Evolutionary conservation across 2,888 invertebrate species (phyloP).

Genomic region (Alentia gelatinosa): DNA sequence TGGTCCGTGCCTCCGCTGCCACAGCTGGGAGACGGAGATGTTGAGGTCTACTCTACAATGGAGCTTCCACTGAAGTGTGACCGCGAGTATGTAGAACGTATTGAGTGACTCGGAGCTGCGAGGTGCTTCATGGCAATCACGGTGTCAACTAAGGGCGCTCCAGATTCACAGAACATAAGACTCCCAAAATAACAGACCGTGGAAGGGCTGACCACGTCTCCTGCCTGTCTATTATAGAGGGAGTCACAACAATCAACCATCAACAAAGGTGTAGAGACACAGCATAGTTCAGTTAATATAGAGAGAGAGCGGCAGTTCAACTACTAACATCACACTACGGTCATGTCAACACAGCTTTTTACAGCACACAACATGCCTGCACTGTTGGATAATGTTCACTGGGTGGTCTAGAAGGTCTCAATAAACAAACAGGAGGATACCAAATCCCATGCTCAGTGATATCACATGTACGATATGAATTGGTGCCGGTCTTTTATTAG

Average conservation of each 20-base stretch:
- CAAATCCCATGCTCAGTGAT: too few species aligned
- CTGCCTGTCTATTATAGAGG: conserved; percentile 50
- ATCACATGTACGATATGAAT: too few species aligned
- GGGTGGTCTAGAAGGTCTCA: background rate
- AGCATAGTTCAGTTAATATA: conserved; percentile 49
- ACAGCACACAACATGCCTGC: conserved; percentile 43
- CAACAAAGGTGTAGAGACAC: conserved; percentile 33
- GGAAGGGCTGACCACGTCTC: background rate
- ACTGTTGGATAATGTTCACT: background rate
- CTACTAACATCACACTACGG: conserved; percentile 48
- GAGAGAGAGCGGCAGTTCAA: conserved; percentile 41
- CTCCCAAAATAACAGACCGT: conserved; percentile 49
- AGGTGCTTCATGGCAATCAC: conserved; percentile 54
- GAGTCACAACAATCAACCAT: conserved; percentile 45
- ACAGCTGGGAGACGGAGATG: background rate
- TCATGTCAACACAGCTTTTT: background rate
- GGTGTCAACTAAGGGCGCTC: conserved; percentile 52
- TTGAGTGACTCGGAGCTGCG: conserved; percentile 13
- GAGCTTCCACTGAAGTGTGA: background rate
- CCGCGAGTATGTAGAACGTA: background rate
- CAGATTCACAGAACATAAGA: conserved; percentile 24
- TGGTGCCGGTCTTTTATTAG: too few species aligned
- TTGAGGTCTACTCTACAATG: background rate
- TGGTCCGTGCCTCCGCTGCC: background rate
- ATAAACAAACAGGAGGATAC: too few species aligned